These are phyloP conservation scores for Anolis carolinensis DNA, from an alignment of 2,113 vertebrate species.

Conservation along the genomic window DNA sequence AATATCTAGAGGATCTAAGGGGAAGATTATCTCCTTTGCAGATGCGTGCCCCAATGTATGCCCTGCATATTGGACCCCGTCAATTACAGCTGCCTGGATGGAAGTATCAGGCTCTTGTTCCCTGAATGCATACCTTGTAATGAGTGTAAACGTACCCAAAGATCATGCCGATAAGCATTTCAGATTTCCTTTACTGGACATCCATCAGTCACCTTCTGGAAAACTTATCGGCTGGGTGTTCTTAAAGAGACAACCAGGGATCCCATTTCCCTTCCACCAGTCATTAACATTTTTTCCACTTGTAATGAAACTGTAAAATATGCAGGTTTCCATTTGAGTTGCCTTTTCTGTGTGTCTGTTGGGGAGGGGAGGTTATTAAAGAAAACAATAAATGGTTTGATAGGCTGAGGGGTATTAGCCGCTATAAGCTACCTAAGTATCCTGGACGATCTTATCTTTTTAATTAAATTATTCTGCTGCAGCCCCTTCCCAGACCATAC, in stretches of 20 bases:
- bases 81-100: not conserved
- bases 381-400: constrained; percentile 56
- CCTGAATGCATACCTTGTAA: constrained; percentile 26
- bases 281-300: constrained; percentile 45
- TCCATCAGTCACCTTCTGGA: not conserved
- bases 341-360: not conserved
- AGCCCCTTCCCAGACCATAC: constrained; percentile 23
- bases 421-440: constrained; percentile 63
- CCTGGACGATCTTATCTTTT: constrained; percentile 70
- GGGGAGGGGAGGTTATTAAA: not conserved
- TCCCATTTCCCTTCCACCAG: constrained; percentile 22
- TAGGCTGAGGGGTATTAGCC: constrained; percentile 36
- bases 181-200: constrained; percentile 11
- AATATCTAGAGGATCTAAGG: not conserved
- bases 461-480: constrained; percentile 57
- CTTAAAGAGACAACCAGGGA: constrained; percentile 31
- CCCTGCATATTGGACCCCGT: not conserved
- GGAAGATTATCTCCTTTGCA: no score
- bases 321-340: constrained; percentile 47
- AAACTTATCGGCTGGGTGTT: not conserved
- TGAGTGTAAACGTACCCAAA: constrained; percentile 9
- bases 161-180: not conserved
- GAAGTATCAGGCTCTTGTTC: not conserved
- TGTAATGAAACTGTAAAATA: constrained; percentile 12
- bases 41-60: not conserved